Evolutionary conservation across 2,797 vertebrate genomes (phyloP), one percentile per base, ranked within the genome.

Genomic region (Anabas testudineus): DNA sequence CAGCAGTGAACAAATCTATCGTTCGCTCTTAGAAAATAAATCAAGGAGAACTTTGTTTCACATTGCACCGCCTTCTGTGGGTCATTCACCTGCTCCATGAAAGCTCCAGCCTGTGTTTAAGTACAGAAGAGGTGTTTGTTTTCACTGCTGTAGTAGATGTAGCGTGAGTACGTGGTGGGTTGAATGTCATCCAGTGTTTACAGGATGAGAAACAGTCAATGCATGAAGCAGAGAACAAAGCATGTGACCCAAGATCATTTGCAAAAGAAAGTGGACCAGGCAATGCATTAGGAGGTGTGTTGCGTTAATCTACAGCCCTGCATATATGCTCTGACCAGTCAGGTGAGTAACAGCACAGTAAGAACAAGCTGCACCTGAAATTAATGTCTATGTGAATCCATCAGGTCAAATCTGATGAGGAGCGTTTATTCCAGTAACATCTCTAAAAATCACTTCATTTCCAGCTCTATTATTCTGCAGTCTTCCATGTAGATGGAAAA

Each of bases 301-400:
- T 1, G 45, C 4, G 7, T 36, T 39, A 30, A 30, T 13, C 36
- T 21, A 2, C 42, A 61, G 22, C 24, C 32, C 16, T 14, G 55
- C 2, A 28, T 3, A 21, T 64, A 0, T 28, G 46, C 19, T 15
- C 16, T 37, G 47, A 58, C 43, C 58, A 45, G 46, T 49, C 53
- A 41, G 26, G 46, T 9, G 65, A 64, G 32, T 26, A 26, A 18
- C 56, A 48, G 56, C 56, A n/a, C 24, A 10, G 1, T 18, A 54
- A 61, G 19, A 45, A 74, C 61, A 32, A 63, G 60, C 66, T 52
- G 32, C 41, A 58, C 34, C 58, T 67, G 42, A 66, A 48, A 43
- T 24, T 54, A 55, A 9, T 22, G 15, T 53, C 22, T 13, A 18
- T 15, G 16, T 15, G 41, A 41, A 30, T 55, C 15, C 28, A 2